These are phyloP conservation scores for Ctenochaetus hawaiiensis DNA, from an alignment of 2,797 vertebrate species.

Conservation along the genomic window DNA sequence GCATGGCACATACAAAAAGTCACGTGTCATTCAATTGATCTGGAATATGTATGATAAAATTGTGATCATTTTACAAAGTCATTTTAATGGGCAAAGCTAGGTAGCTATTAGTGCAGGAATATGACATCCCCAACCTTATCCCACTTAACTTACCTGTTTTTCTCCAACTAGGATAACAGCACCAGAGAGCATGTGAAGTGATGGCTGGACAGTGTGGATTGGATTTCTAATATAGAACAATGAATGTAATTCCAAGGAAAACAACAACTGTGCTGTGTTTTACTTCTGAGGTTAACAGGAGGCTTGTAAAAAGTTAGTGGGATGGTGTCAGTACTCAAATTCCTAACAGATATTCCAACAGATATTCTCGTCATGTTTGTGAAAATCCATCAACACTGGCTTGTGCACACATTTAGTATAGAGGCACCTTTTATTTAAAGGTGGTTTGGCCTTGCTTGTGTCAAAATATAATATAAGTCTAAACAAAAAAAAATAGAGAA, in stretches of 20 bases:
- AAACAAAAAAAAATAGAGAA: constrained; percentile 13
- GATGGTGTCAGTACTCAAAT: not conserved
- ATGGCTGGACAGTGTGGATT: not conserved
- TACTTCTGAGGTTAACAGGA: not conserved
- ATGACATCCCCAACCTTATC: not conserved
- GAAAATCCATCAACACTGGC: not conserved
- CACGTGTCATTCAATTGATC: no score
- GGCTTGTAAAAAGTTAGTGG: not conserved
- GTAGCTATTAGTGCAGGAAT: not conserved
- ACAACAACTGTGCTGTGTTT: not conserved
- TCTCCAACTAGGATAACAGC: not conserved
- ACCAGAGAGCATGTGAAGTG: not conserved
- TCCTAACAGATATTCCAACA: not conserved
- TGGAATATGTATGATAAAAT: not conserved
- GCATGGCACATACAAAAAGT: no score
- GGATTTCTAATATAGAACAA: not conserved
- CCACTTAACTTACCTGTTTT: not conserved
- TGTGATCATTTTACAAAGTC: not conserved
- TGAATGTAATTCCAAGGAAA: not conserved
- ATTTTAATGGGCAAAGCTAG: not conserved
- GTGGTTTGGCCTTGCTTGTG: not conserved
- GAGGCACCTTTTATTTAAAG: not conserved
- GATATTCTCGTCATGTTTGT: not conserved
- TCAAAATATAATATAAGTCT: constrained; percentile 13
- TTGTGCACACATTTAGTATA: not conserved